Evolutionary conservation across 2,113 vertebrate species (phyloP).

Genomic region (Onychostoma macrolepis): DNA sequence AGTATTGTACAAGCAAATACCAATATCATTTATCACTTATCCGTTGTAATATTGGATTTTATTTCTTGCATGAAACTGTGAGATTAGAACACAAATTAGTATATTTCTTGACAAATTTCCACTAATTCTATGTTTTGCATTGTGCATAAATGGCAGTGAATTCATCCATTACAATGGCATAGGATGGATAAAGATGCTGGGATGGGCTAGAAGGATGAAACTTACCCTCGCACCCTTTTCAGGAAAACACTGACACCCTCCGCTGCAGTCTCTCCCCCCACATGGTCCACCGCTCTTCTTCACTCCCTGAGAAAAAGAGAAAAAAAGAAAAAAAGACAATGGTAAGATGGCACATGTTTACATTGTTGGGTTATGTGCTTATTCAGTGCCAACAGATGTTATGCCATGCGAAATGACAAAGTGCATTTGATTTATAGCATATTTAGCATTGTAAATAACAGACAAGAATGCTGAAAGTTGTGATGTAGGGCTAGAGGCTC

Average conservation of each 20-base stretch:
- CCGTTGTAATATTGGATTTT: neutral
- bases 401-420: neutral
- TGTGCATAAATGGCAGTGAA: neutral
- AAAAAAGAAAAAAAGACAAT: slow-evolving; percentile 49
- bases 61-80: neutral
- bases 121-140: neutral
- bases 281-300: slow-evolving; percentile 88
- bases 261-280: slow-evolving; percentile 95
- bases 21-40: neutral
- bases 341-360: neutral
- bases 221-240: slow-evolving; percentile 97
- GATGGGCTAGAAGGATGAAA: neutral
- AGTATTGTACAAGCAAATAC: neutral
- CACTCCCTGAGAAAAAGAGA: slow-evolving; percentile 81
- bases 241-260: slow-evolving; percentile 91
- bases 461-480: neutral
- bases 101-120: neutral
- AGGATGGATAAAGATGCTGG: slow-evolving; percentile 5
- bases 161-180: neutral
- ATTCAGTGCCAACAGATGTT: neutral
- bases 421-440: neutral
- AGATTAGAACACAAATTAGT: neutral
- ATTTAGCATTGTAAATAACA: neutral
- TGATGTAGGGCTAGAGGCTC: neutral
- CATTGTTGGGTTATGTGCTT: neutral